Percentiles rank a stretch among this genome's conserved stretches.
phyloP scores from a whole-genome alignment of 2,113 vertebrate species.

The Xenus cinereus region DNA sequence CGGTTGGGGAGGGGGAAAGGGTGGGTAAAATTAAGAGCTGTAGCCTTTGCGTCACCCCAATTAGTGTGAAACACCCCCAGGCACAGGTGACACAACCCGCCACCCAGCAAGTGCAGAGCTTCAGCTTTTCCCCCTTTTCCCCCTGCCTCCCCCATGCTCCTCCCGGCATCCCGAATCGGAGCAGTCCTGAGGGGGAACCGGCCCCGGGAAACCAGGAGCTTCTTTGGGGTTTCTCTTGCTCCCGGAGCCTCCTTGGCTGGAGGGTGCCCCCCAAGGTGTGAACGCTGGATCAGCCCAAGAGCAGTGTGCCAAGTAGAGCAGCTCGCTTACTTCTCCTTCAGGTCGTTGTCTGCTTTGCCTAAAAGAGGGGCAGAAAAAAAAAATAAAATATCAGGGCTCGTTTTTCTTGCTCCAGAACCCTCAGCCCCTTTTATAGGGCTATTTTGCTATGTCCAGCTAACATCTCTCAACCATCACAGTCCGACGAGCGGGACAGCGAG shows the following conservation, averaged over 20 bases:
- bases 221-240: neutral
- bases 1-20: neutral
- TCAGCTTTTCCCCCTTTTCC: neutral
- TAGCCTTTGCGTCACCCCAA: neutral
- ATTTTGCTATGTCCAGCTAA: neutral
- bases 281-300: neutral
- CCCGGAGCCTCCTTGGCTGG: neutral
- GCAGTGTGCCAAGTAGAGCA: neutral
- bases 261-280: neutral
- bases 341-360: constrained; percentile 72
- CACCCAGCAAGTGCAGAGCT: neutral
- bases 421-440: neutral
- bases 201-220: neutral
- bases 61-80: neutral
- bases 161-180: fast-evolving
- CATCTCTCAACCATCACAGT: fast-evolving
- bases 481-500: neutral
- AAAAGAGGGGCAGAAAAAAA: neutral
- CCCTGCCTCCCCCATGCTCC: neutral
- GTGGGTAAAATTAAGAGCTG: neutral
- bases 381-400: neutral
- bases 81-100: neutral
- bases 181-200: neutral
- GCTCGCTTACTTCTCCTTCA: constrained; percentile 71
- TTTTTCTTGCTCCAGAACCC: neutral